Evolutionary conservation across 1,140 invertebrate species (phyloP).

Genomic region (Drosophila punjabiensis): DNA sequence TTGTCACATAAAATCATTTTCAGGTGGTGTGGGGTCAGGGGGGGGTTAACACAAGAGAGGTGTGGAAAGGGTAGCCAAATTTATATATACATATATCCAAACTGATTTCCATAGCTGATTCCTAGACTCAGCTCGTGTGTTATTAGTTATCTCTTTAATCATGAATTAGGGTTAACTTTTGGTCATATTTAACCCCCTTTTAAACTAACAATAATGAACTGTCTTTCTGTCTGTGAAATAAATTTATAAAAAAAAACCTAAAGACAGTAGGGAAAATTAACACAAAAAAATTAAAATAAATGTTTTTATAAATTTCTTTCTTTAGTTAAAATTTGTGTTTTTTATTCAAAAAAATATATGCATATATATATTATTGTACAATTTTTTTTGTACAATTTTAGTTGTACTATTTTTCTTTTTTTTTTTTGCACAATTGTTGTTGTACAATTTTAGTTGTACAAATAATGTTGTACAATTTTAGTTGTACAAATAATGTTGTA

Average conservation of each 20-base stretch:
- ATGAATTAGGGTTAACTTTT: slow-evolving; percentile 34
- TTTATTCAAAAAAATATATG: no score
- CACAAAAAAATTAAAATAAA: background rate
- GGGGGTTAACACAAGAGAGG: no score
- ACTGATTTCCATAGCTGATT: background rate
- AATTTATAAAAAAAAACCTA: background rate
- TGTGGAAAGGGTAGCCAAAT: no score
- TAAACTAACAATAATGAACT: background rate
- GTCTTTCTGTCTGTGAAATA: background rate
- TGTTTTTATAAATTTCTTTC: no score
- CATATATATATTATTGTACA: no score
- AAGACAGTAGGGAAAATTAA: background rate
- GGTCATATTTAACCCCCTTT: background rate
- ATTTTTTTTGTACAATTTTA: no score
- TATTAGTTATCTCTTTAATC: slow-evolving; percentile 35
- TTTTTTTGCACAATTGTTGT: no score
- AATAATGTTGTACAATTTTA: no score
- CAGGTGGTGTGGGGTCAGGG: background rate
- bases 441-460: no score
- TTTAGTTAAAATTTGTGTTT: no score
- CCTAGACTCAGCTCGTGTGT: background rate
- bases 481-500: no score
- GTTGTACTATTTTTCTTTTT: no score
- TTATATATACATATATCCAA: background rate
- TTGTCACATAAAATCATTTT: slow-evolving; percentile 71